Percentiles rank a stretch among this genome's conserved stretches.
These are phyloP conservation scores for Bufo gargarizans DNA, from an alignment of 2,113 vertebrate genomes.

Conservation along the genomic window DNA sequence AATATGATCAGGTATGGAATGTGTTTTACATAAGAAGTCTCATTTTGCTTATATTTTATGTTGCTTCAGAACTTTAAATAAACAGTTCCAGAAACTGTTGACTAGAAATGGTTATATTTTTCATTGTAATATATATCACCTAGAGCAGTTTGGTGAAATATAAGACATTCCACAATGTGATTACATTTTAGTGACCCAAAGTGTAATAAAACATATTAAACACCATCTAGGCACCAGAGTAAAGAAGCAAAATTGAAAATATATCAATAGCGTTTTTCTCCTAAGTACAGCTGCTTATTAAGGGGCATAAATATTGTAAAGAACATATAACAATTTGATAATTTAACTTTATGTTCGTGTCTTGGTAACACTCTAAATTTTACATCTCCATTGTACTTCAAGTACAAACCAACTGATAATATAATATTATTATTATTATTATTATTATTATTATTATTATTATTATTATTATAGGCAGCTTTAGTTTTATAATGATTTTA, in stretches of 20 bases:
- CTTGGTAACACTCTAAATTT: neutral
- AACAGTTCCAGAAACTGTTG: slow-evolving; percentile 2
- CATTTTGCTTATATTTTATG: neutral
- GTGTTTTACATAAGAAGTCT: neutral
- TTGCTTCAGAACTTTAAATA: slow-evolving; percentile 1
- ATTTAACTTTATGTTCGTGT: slow-evolving; percentile 27
- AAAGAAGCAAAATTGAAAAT: slow-evolving; percentile 41
- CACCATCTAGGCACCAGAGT: slow-evolving; percentile 15
- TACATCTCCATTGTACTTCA: neutral
- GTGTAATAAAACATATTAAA: slow-evolving; percentile 39
- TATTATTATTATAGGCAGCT: neutral
- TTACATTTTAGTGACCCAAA: slow-evolving; percentile 34
- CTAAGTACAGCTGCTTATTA: slow-evolving; percentile 25
- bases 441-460: neutral
- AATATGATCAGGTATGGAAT: neutral
- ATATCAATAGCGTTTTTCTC: slow-evolving; percentile 37
- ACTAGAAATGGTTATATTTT: slow-evolving; percentile 36
- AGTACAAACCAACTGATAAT: neutral
- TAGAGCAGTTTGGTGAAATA: neutral
- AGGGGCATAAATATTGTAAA: slow-evolving; percentile 19
- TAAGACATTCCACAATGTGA: slow-evolving; percentile 6
- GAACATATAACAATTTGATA: slow-evolving; percentile 15
- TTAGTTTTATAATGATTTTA: neutral
- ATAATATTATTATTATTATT: neutral
- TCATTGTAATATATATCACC: slow-evolving; percentile 12